Conservation (phyloP, 2,888 invertebrate genomes). For the Cephalotes varians region DNA sequence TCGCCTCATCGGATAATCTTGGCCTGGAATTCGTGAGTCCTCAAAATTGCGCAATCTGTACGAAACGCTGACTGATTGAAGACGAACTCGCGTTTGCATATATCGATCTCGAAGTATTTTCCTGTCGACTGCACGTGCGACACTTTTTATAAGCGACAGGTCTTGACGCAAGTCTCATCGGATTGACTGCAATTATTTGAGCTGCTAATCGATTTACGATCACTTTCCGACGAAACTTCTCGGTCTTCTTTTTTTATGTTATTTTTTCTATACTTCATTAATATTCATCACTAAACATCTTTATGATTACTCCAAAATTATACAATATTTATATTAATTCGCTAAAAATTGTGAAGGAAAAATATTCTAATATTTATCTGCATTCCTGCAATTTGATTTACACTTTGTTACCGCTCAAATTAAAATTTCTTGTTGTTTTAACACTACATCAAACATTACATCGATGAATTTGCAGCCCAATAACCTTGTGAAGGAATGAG, state of each 20-base stretch:
- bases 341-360: background rate
- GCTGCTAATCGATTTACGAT: background rate
- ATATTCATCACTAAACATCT: background rate
- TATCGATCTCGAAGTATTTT: conserved; percentile 20
- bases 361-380: background rate
- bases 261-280: background rate
- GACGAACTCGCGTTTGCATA: background rate
- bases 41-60: conserved; percentile 38
- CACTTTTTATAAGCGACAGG: background rate
- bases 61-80: conserved; percentile 22
- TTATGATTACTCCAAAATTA: background rate
- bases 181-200: background rate
- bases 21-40: conserved; percentile 30
- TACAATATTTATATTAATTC: background rate
- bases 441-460: background rate
- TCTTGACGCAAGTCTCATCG: background rate
- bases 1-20: conserved; percentile 67
- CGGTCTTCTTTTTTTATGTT: background rate
- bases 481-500: background rate
- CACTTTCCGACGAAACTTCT: background rate
- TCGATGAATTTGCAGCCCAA: background rate
- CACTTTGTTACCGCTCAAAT: background rate
- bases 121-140: background rate
- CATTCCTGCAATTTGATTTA: background rate
- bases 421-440: background rate